phyloP scores from a whole-genome alignment of 2,888 invertebrate species.

The Tachina grossa region DNA sequence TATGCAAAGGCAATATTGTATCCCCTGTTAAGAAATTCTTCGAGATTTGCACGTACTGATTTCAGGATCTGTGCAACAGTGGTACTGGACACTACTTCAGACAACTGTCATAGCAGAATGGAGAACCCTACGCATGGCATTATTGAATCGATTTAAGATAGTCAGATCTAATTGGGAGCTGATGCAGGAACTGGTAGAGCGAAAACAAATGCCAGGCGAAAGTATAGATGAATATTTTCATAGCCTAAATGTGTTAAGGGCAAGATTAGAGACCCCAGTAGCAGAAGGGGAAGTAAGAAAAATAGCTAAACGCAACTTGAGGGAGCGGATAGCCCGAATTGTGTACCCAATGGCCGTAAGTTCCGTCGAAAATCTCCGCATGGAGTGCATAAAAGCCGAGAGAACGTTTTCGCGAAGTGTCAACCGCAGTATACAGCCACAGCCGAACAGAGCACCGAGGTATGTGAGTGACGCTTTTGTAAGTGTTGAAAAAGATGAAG shows the following conservation, averaged over 20 bases:
- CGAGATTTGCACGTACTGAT: slow-evolving; percentile 17
- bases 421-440: background rate
- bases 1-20: no score
- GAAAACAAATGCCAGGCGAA: slow-evolving; percentile 1
- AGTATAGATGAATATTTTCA: slow-evolving; percentile 5
- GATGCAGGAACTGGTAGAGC: slow-evolving; percentile 11
- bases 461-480: no score
- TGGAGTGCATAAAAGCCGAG: slow-evolving; percentile 4
- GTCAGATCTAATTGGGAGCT: slow-evolving; percentile 9
- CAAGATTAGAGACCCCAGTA: background rate
- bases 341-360: background rate
- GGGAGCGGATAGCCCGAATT: background rate
- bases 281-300: background rate
- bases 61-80: background rate
- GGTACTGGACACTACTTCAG: background rate
- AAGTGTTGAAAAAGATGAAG: no score
- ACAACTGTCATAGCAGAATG: background rate
- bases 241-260: background rate
- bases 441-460: no score
- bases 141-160: background rate
- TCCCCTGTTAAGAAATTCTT: background rate
- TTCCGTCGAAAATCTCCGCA: background rate
- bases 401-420: background rate
- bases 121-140: background rate
- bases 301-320: background rate